These are phyloP conservation scores for Tenodera sinensis DNA, from an alignment of 2,888 invertebrate genomes.

Conservation along the genomic window DNA sequence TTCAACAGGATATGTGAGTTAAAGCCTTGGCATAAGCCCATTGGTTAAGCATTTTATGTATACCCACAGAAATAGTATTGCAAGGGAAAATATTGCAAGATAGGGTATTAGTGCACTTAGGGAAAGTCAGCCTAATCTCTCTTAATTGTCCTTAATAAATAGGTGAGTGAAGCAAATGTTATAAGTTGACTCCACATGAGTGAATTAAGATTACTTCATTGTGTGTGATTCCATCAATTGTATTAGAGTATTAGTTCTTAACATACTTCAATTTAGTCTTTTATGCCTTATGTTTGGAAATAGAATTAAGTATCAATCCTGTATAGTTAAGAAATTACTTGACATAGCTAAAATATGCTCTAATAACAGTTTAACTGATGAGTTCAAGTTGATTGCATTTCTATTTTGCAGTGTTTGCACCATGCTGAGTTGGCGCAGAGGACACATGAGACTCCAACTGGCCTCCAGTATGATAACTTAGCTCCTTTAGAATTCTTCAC, in stretches of 20 bases:
- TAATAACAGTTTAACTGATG: neutral
- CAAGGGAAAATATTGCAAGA: neutral
- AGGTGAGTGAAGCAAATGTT: too few relatives aligned
- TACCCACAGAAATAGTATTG: neutral
- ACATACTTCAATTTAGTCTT: too few relatives aligned
- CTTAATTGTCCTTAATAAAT: too few relatives aligned
- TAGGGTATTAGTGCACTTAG: too few relatives aligned
- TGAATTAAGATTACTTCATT: too few relatives aligned
- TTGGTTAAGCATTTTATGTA: too few relatives aligned
- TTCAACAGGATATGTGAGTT: too few relatives aligned
- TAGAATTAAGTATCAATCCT: neutral
- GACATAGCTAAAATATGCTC: neutral
- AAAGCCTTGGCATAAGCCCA: too few relatives aligned
- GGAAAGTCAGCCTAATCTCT: too few relatives aligned
- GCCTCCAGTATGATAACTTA: slow-evolving; percentile 71
- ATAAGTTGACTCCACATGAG: too few relatives aligned
- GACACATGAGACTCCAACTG: slow-evolving; percentile 71
- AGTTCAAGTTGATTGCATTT: neutral
- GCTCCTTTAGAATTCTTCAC: slow-evolving; percentile 69
- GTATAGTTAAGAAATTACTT: neutral
- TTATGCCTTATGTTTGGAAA: neutral
- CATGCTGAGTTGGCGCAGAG: slow-evolving; percentile 74
- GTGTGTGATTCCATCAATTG: too few relatives aligned
- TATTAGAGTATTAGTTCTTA: too few relatives aligned
- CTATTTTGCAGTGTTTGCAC: slow-evolving; percentile 51